Conservation (phyloP, 1,140 invertebrate genomes). For the Platyscapa corneri region DNA sequence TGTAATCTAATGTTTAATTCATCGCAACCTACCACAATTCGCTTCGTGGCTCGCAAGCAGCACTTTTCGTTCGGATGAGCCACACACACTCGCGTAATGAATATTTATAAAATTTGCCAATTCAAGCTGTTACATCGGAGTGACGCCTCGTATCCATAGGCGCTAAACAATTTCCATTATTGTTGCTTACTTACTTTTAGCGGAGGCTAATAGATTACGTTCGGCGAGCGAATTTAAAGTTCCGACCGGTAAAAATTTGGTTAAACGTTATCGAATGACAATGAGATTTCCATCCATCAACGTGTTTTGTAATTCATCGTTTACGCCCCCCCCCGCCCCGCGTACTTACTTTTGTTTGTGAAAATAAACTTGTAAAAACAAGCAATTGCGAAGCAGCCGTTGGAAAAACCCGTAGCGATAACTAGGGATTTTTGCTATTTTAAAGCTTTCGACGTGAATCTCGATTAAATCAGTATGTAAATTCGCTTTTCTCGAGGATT, state of each 20-base stretch:
- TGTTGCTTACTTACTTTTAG: neutral
- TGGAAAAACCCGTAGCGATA: no score
- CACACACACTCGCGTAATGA: conserved; percentile 37
- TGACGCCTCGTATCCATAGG: conserved; percentile 3
- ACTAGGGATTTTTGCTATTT: no score
- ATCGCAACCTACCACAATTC: neutral
- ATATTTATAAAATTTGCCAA: conserved; percentile 40
- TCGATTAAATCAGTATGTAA: neutral
- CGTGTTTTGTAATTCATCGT: neutral
- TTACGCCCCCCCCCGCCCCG: no score
- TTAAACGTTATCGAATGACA: neutral
- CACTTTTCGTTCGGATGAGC: neutral
- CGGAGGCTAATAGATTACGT: neutral
- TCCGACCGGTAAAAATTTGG: neutral
- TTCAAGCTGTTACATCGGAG: neutral
- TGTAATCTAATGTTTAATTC: conserved; percentile 45
- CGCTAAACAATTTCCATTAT: conserved; percentile 4
- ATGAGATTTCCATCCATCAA: no score
- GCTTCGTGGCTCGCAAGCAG: neutral
- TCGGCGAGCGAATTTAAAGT: neutral
- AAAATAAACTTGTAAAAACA: no score
- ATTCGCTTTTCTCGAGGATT: neutral
- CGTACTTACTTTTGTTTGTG: no score
- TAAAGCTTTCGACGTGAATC: no score
- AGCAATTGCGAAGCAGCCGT: no score